A percentile compares a stretch with the other conserved stretches of the same genome.
phyloP scores from a whole-genome alignment of 2,888 invertebrate genomes.

The Taphrorychus bicolor region DNA sequence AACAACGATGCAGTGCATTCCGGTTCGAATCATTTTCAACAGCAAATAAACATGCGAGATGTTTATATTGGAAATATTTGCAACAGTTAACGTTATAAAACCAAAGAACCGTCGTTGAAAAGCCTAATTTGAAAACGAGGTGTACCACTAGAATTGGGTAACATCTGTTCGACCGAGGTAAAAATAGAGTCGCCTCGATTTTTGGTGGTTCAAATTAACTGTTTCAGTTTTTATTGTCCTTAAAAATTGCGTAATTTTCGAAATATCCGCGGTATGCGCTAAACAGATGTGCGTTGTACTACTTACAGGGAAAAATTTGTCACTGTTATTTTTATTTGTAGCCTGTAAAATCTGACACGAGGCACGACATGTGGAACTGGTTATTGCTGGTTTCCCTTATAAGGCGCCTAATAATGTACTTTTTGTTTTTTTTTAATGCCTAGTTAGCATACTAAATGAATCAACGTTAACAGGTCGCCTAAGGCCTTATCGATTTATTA shows the following conservation, averaged over 20 bases:
- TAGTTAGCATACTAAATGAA: background rate
- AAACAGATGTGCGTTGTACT: background rate
- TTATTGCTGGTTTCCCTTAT: too few species aligned
- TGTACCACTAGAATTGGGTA: constrained; percentile 3
- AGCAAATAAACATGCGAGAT: background rate
- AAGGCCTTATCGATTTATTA: too few species aligned
- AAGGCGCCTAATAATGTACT: background rate
- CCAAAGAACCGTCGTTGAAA: background rate
- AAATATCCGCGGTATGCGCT: background rate
- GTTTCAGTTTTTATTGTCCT: constrained; percentile 14
- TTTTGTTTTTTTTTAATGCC: background rate
- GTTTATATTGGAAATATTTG: background rate
- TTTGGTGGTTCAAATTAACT: constrained; percentile 12
- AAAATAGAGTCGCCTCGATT: constrained; percentile 10
- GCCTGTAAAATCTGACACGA: background rate
- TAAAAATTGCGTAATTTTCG: background rate
- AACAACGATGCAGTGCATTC: background rate
- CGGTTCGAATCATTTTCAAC: background rate
- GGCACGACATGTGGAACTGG: background rate
- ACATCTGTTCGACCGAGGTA: constrained; percentile 18
- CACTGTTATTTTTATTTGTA: background rate
- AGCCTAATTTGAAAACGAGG: background rate
- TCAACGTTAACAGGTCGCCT: too few species aligned
- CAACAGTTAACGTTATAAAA: background rate
- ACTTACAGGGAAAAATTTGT: too few species aligned